A percentile compares a stretch with the other conserved stretches of the same genome.
These are phyloP conservation scores for Prolemur simus DNA, from an alignment of 2,113 vertebrate genomes.

Conservation along the genomic window DNA sequence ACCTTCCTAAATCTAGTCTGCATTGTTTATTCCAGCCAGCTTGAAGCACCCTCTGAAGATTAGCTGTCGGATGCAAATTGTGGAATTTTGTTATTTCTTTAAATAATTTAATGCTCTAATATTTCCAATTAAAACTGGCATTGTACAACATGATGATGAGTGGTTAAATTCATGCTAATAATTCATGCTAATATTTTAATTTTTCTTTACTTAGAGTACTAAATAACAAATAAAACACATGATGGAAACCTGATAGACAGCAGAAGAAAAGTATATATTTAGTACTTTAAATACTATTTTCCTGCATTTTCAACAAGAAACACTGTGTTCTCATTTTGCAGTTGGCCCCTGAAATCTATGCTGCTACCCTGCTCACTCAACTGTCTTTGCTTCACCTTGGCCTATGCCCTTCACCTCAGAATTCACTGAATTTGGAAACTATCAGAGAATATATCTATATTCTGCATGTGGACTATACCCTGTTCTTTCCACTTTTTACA, in stretches of 20 bases:
- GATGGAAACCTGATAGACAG: neutral
- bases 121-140: neutral
- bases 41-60: neutral
- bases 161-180: neutral
- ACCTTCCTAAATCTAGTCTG: neutral
- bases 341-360: neutral
- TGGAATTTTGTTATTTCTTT: neutral
- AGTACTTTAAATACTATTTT: neutral
- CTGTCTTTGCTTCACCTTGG: neutral
- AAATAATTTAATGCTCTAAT: neutral
- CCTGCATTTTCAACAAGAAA: neutral
- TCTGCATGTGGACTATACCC: neutral
- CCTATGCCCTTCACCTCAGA: neutral
- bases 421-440: neutral
- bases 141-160: neutral
- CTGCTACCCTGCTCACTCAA: neutral
- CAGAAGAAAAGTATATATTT: neutral
- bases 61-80: neutral
- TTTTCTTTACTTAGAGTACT: neutral
- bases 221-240: neutral
- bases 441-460: neutral
- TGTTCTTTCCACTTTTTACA: neutral
- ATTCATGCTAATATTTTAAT: constrained; percentile 20
- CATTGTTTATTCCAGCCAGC: neutral
- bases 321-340: neutral